Evolutionary conservation across 2,113 vertebrate species (phyloP).

Genomic region (Hippolais icterina): DNA sequence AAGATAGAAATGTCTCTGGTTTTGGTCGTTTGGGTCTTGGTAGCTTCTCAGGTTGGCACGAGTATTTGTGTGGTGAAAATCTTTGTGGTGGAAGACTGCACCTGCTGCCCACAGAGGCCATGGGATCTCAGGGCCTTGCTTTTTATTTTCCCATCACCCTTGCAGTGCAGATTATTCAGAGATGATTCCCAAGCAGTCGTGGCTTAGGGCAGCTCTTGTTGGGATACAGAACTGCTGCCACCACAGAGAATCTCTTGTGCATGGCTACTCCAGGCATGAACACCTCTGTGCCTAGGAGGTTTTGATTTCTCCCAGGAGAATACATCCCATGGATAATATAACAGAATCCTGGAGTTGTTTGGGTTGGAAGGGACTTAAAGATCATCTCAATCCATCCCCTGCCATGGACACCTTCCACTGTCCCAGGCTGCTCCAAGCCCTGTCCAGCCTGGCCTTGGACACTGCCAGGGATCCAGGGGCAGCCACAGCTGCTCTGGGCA

Average conservation of each 20-base stretch:
- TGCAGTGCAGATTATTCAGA: fast-evolving
- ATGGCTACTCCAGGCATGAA: fast-evolving
- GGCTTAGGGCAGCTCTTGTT: background rate
- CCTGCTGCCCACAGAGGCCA: fast-evolving
- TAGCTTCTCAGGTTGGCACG: background rate
- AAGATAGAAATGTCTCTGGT: background rate
- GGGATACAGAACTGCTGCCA: fast-evolving
- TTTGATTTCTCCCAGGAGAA: background rate
- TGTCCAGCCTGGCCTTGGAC: fast-evolving
- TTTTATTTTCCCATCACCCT: background rate
- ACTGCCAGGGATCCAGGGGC: background rate
- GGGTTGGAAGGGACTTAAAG: background rate
- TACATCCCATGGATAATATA: fast-evolving
- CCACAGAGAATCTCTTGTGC: fast-evolving
- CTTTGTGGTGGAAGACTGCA: fast-evolving
- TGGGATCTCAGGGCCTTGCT: background rate
- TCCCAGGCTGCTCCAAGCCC: fast-evolving
- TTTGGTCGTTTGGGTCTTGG: background rate
- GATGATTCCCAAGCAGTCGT: background rate
- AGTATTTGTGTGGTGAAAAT: background rate
- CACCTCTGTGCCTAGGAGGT: background rate
- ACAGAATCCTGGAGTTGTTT: too few relatives aligned
- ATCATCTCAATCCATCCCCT: fast-evolving
- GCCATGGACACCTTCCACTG: fast-evolving
- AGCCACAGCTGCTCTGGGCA: background rate